Evolutionary conservation across 2,113 vertebrate genomes (phyloP).

Genomic region (Oncorhynchus kisutch): DNA sequence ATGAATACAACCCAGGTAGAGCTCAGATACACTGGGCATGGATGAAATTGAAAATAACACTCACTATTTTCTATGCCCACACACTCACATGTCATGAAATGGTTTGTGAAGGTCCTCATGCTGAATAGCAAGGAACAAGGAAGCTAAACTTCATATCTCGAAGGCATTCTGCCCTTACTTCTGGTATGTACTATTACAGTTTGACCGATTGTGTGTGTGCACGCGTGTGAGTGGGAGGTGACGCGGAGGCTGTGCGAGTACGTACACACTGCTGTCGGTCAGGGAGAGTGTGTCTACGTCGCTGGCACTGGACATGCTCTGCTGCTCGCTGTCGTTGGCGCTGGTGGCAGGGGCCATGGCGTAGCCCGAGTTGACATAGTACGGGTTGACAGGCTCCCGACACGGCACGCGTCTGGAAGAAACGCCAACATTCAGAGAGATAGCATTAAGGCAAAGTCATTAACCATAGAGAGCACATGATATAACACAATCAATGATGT

Average conservation of each 20-base stretch:
- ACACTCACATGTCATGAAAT: neutral
- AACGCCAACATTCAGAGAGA: constrained; percentile 22
- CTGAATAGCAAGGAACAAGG: too few species aligned
- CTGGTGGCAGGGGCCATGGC: constrained; percentile 93
- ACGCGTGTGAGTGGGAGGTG: neutral
- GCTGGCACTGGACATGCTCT: constrained; percentile 98
- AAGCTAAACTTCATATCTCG: neutral
- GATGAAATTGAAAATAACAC: neutral
- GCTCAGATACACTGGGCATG: neutral
- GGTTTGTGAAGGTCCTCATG: too few species aligned
- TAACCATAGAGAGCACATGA: neutral
- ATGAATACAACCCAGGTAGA: neutral
- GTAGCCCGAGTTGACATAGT: constrained; percentile 94
- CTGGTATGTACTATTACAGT: neutral
- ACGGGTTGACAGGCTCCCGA: constrained; percentile 91
- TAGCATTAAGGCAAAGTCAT: neutral
- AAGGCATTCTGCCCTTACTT: neutral
- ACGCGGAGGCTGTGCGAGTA: constrained; percentile 39
- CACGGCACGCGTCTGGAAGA: constrained; percentile 71
- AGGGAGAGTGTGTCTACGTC: constrained; percentile 95
- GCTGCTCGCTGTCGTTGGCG: constrained; percentile 98
- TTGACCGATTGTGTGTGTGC: neutral
- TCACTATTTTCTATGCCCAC: neutral
- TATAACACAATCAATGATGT: too few species aligned
- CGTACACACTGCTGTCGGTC: constrained; percentile 95